A percentile compares a stretch with the other conserved stretches of the same genome.
Evolutionary conservation across 2,113 vertebrate genomes (phyloP).

Genomic region (Beaufortia kweichowensis): DNA sequence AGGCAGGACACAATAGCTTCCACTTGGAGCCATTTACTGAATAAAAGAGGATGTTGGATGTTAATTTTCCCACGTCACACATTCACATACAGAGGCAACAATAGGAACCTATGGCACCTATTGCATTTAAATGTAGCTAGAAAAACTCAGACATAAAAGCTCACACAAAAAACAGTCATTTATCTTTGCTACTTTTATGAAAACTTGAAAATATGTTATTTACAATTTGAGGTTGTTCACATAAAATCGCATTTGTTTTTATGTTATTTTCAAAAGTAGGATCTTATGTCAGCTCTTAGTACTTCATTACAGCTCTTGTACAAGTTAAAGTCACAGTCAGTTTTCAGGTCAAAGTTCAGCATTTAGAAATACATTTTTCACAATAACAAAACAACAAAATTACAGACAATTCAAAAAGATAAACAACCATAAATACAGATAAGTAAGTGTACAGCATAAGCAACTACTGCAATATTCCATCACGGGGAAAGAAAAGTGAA

Average conservation of each 20-base stretch:
- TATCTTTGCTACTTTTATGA: background rate
- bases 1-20: background rate
- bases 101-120: background rate
- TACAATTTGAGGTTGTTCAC: too few species aligned
- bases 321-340: too few species aligned
- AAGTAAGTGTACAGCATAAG: too few species aligned
- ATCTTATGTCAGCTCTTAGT: too few species aligned
- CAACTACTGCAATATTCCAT: background rate
- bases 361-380: too few species aligned
- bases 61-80: background rate
- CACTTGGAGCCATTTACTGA: background rate
- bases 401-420: too few species aligned
- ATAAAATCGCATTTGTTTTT: too few species aligned
- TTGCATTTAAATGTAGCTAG: background rate
- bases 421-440: too few species aligned
- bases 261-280: too few species aligned
- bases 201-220: background rate
- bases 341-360: too few species aligned
- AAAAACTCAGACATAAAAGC: background rate
- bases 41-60: background rate
- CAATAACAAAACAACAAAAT: too few species aligned
- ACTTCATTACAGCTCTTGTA: too few species aligned
- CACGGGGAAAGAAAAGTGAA: background rate
- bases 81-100: background rate
- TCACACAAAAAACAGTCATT: background rate